Evolutionary conservation across 2,888 invertebrate species (phyloP), one percentile per base, ranked within the genome.

Genomic region (Cylloceria caligata): DNA sequence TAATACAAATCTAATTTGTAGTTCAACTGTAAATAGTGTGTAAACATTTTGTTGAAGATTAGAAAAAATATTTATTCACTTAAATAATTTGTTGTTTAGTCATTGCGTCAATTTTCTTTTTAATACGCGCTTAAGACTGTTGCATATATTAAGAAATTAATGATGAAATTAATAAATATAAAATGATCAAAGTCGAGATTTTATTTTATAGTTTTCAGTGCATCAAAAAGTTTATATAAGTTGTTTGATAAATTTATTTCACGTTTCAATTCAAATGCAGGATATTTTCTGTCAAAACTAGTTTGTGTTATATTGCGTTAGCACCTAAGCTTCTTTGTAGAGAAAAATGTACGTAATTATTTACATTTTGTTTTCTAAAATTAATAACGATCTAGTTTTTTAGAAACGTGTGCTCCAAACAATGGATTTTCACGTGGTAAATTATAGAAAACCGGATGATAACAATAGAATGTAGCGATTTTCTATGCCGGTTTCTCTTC

Each of bases 21-120:
- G 4, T 39, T 47, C 7, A 47, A 19, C n/a, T 47, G 11, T 52
- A 19, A 52, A 24, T 11, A 21, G 21, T 7, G 21, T 3, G 19
- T 52, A 52, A 52, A 52, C 21, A 24, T n/a, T 45, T 47, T 47
- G n/a, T n/a, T 2, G 16, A 49, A 49, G 21, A 49, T 49, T 6
- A 21, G 21, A 49, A 21, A 49, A 21, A 49, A 21, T 49, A 49
- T 24, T 21, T 21, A 7, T 21, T 1, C n/a, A 5, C 16, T 47
- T 5, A 2, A 19, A 47, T 19, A 47, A 47, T 47, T 47, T 2
- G 47, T 47, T n/a, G 19, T 47, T 47, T 3, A 6, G 3, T 47
- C 47, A 47, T 19, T 19, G 16, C 19, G 16, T 19, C n/a, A n/a
- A 19, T 2, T 6, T 19, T 13, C 19, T 19, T 0, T 19, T 47